phyloP scores from a whole-genome alignment of 2,888 invertebrate genomes.

The Drosophila nr. fundita region DNA sequence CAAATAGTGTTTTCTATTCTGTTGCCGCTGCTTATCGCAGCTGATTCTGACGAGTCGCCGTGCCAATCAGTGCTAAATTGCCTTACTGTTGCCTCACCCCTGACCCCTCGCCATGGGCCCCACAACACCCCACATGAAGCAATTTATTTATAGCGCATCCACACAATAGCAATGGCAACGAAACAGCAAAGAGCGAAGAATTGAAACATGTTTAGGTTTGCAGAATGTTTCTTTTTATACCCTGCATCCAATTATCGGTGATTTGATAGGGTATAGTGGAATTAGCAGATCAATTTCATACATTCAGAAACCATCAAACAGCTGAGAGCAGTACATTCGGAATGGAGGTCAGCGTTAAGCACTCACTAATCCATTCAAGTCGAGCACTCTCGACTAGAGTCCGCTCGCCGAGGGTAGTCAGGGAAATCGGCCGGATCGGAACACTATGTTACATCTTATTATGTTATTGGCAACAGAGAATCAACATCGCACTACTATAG shows the following conservation, averaged over 20 bases:
- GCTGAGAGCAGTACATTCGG: background rate
- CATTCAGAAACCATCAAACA: background rate
- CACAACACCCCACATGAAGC: background rate
- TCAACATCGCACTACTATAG: background rate
- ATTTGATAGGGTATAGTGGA: background rate
- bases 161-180: constrained; percentile 20
- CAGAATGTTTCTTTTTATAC: background rate
- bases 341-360: background rate
- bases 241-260: background rate
- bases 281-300: background rate
- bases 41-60: background rate
- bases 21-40: constrained; percentile 25
- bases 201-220: constrained; percentile 43
- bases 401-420: background rate
- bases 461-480: background rate
- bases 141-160: constrained; percentile 44
- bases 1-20: background rate
- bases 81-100: constrained; percentile 7
- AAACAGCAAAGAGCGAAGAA: constrained; percentile 9
- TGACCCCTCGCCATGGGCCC: constrained; percentile 8
- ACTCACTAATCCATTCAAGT: background rate
- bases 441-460: background rate
- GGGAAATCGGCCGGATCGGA: background rate
- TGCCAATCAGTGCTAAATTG: constrained; percentile 21
- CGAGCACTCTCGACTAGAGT: background rate